A percentile compares a stretch with the other conserved stretches of the same genome.
phyloP scores from a whole-genome alignment of 2,888 invertebrate genomes.

The Brachylomia viminalis region DNA sequence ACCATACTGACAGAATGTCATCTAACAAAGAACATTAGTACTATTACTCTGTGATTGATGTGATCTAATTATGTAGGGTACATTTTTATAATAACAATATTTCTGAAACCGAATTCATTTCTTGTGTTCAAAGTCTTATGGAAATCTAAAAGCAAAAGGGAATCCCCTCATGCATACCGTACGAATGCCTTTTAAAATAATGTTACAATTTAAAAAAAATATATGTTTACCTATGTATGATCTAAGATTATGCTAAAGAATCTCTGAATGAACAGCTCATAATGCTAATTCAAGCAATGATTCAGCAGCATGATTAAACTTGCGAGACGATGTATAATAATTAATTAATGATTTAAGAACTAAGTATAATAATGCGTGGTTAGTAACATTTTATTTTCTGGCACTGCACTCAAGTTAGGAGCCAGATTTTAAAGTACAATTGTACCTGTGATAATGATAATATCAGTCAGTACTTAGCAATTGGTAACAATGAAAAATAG shows the following conservation, averaged over 20 bases:
- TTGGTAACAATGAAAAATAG: constrained; percentile 17
- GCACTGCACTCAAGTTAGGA: neutral
- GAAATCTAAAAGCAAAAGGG: too few species aligned
- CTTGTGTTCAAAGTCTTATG: too few species aligned
- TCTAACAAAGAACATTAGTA: too few species aligned
- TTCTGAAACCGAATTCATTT: too few species aligned
- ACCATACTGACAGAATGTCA: too few species aligned
- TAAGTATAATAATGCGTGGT: neutral
- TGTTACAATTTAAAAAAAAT: too few species aligned
- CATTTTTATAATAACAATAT: too few species aligned
- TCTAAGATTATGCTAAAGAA: constrained; percentile 31
- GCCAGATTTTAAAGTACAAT: neutral
- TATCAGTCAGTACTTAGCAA: neutral
- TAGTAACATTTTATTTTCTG: neutral
- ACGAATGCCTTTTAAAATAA: too few species aligned
- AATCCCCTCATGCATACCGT: too few species aligned
- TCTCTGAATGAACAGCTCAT: constrained; percentile 17
- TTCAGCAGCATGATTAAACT: constrained; percentile 5
- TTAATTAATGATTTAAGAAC: neutral
- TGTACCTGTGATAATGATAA: neutral
- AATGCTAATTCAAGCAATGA: constrained; percentile 37
- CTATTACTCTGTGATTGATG: too few species aligned
- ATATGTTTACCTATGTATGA: constrained; percentile 5
- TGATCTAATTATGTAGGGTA: too few species aligned
- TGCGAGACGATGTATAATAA: neutral